Percentiles rank a stretch among this genome's conserved stretches.
Evolutionary conservation across 2,113 vertebrate species (phyloP).

Genomic region (Nettapus auritus): DNA sequence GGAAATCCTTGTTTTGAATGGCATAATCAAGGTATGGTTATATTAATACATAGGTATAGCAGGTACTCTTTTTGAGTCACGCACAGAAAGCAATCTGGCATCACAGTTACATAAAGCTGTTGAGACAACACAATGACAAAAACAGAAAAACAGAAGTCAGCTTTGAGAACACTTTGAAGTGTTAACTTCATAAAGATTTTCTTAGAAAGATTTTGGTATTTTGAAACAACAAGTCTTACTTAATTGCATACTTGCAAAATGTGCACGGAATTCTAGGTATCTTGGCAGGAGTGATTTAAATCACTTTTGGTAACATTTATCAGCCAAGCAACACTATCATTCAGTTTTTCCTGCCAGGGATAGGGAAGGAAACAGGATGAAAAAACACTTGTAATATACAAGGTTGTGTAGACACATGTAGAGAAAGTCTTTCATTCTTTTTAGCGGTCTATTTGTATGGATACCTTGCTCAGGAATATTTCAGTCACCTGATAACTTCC

Average conservation of each 20-base stretch:
- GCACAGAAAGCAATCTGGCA: fast-evolving
- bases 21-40: neutral
- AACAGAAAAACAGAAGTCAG: neutral
- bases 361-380: neutral
- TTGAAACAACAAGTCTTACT: neutral
- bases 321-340: neutral
- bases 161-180: fast-evolving
- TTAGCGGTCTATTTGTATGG: neutral
- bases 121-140: neutral
- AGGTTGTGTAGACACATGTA: neutral
- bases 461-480: neutral
- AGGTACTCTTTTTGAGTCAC: neutral
- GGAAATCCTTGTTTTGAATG: neutral
- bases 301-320: neutral
- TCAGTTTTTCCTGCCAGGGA: neutral
- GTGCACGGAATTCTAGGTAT: neutral
- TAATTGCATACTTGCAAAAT: neutral
- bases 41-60: neutral
- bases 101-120: neutral
- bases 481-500: neutral
- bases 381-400: neutral
- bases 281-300: neutral
- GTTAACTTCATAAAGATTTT: neutral
- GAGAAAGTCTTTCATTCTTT: neutral
- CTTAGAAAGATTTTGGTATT: neutral